Evolutionary conservation across 2,888 invertebrate genomes (phyloP).

Genomic region (Belgica antarctica): DNA sequence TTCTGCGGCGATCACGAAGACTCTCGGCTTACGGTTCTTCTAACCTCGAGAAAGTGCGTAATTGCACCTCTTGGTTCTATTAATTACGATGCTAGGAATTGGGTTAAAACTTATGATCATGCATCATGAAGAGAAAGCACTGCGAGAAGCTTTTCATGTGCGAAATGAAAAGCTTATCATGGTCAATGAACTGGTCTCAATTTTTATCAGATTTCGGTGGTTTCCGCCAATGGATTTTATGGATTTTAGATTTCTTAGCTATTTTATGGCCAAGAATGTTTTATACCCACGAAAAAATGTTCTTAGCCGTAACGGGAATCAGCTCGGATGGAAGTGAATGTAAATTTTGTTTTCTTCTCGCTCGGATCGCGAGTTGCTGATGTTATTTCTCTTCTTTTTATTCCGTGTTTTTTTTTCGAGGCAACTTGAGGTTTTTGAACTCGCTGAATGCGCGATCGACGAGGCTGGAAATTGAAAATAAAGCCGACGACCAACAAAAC

Average conservation of each 20-base stretch:
- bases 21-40: constrained; percentile 3
- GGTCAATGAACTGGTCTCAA: constrained; percentile 44
- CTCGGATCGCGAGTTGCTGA: background rate
- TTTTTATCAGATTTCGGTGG: background rate
- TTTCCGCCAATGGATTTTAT: background rate
- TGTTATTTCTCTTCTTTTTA: background rate
- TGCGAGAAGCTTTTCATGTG: background rate
- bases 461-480: constrained; percentile 28
- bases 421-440: constrained; percentile 44
- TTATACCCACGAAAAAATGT: background rate
- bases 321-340: constrained; percentile 38
- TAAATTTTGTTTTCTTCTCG: constrained; percentile 7
- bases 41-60: background rate
- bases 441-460: constrained; percentile 19
- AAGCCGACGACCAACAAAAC: constrained; percentile 39
- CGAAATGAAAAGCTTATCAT: constrained; percentile 14
- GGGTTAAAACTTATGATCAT: constrained; percentile 32
- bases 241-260: background rate
- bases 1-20: background rate
- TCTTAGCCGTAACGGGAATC: constrained; percentile 37
- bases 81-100: constrained; percentile 19
- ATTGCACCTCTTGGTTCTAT: background rate
- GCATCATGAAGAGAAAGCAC: constrained; percentile 22
- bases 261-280: background rate
- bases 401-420: constrained; percentile 31